phyloP scores from a whole-genome alignment of 2,113 vertebrate genomes.

The Arvicanthis niloticus region DNA sequence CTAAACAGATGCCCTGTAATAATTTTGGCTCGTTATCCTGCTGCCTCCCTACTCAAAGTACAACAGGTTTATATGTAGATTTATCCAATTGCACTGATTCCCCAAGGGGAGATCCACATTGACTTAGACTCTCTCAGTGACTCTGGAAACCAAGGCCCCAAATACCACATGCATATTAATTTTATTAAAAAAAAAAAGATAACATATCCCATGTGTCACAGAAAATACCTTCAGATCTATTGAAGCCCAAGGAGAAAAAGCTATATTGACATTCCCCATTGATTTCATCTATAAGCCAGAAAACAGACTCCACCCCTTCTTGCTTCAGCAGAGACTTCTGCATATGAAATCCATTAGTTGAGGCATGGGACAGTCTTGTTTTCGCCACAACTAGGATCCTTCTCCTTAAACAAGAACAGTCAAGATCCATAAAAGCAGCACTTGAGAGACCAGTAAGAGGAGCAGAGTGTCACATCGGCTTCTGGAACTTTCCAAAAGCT shows the following conservation, averaged over 20 bases:
- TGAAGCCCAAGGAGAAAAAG: not conserved
- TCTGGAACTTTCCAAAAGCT: not conserved
- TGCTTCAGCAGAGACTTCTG: not conserved
- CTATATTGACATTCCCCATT: not conserved
- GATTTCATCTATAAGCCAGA: not conserved
- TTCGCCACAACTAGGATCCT: constrained; percentile 1
- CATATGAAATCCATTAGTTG: not conserved
- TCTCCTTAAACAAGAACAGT: not conserved
- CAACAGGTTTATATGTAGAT: not conserved
- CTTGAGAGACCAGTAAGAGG: not conserved
- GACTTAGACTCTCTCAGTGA: not conserved
- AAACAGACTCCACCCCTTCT: constrained; percentile 9
- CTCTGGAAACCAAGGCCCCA: not conserved
- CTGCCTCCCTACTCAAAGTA: not conserved
- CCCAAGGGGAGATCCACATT: not conserved
- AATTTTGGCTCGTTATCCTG: not conserved
- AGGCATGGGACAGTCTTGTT: not conserved
- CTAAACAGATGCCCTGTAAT: not conserved
- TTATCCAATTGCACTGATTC: constrained; percentile 4
- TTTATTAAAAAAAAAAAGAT: not conserved
- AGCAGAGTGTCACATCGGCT: not conserved
- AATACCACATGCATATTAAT: not conserved
- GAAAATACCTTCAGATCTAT: not conserved
- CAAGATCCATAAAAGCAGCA: not conserved
- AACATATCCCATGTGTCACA: not conserved